Conservation (phyloP, 2,888 invertebrate genomes). For the Phengaris alcon region DNA sequence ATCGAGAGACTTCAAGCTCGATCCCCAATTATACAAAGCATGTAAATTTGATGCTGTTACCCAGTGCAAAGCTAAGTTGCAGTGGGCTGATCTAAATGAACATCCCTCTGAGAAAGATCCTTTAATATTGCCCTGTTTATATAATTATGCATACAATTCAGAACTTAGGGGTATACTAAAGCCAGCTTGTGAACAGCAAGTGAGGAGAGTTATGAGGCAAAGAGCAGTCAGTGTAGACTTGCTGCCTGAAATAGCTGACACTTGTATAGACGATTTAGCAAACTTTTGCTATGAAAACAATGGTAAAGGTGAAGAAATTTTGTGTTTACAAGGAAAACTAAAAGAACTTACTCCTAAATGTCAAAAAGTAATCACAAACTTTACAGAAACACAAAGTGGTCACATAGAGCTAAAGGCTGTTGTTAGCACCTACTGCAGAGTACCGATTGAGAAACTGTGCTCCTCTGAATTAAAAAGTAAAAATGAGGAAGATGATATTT, state of each 20-base stretch:
- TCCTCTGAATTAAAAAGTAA: conserved; percentile 82
- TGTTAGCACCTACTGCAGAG: conserved; percentile 89
- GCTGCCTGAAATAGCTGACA: conserved; percentile 95
- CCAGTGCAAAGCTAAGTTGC: conserved; percentile 87
- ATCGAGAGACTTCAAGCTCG: conserved; percentile 95
- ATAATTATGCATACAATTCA: conserved; percentile 82
- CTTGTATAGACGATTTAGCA: conserved; percentile 92
- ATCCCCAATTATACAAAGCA: conserved; percentile 91
- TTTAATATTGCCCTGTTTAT: conserved; percentile 93
- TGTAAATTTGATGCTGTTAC: conserved; percentile 93
- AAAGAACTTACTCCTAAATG: conserved; percentile 85
- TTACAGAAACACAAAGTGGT: conserved; percentile 93
- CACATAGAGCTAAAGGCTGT: conserved; percentile 94
- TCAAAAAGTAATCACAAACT: conserved; percentile 86
- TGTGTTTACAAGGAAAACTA: conserved; percentile 92
- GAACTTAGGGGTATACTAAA: conserved; percentile 75
- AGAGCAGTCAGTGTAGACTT: conserved; percentile 95
- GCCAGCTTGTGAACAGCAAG: conserved; percentile 85
- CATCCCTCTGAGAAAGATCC: conserved; percentile 89
- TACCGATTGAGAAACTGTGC: conserved; percentile 88
- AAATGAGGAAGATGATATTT: conserved; percentile 91
- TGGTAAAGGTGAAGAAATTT: conserved; percentile 94
- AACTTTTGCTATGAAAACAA: conserved; percentile 90
- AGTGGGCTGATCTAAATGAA: conserved; percentile 84
- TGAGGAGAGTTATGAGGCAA: conserved; percentile 94